These are phyloP conservation scores for Myotis myotis DNA, from an alignment of 2,797 vertebrate genomes.

Conservation along the genomic window DNA sequence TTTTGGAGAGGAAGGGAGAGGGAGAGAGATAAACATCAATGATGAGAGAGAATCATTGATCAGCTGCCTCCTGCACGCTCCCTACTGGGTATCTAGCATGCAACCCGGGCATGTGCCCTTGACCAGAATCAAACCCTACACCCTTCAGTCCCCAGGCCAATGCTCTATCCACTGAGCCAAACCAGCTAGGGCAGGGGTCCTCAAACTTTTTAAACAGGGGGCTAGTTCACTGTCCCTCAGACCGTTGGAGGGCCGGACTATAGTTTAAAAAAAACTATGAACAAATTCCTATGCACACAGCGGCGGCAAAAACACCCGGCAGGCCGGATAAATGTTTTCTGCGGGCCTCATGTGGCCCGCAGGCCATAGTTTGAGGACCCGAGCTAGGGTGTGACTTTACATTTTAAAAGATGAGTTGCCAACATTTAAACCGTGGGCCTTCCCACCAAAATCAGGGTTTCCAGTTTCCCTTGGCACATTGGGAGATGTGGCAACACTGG, in stretches of 20 bases:
- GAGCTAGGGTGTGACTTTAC: not conserved
- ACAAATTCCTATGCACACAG: too few species aligned
- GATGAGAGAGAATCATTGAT: not conserved
- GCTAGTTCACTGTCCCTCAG: too few species aligned
- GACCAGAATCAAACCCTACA: not conserved
- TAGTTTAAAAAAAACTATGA: too few species aligned
- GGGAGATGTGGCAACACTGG: not conserved
- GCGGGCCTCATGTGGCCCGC: too few species aligned
- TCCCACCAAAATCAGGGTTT: not conserved
- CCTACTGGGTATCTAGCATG: too few species aligned
- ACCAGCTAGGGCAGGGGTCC: not conserved
- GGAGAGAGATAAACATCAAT: not conserved
- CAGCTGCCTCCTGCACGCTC: not conserved
- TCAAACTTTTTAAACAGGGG: too few species aligned
- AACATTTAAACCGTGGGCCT: not conserved
- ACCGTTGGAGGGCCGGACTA: too few species aligned
- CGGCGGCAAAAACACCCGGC: too few species aligned
- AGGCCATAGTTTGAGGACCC: too few species aligned
- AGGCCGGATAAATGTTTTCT: too few species aligned
- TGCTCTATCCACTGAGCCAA: not conserved
- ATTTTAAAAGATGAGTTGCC: not conserved
- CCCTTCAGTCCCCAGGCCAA: not conserved
- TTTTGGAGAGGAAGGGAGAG: not conserved
- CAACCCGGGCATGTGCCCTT: not conserved
- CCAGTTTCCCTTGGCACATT: not conserved